Percentiles rank a stretch among this genome's conserved stretches.
Conservation (phyloP, 2,113 vertebrate species). For the Etheostoma spectabile region DNA sequence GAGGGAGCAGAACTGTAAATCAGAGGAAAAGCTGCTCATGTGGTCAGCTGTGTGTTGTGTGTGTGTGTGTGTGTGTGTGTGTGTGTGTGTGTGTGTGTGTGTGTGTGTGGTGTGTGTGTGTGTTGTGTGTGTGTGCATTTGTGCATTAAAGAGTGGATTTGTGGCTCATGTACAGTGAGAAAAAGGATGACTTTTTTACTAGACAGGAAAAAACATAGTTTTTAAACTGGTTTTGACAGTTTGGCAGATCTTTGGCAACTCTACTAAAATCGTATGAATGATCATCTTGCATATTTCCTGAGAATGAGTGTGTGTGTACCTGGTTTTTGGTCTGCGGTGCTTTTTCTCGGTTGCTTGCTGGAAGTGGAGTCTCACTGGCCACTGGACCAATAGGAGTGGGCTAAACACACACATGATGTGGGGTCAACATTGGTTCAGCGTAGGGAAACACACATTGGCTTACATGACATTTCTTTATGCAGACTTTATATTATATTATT, state of each 20-base stretch:
- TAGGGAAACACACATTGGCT: not conserved
- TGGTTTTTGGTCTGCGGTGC: conserved; percentile 93
- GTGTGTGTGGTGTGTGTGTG: not conserved
- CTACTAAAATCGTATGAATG: not conserved
- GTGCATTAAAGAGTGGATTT: no score
- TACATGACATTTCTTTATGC: not conserved
- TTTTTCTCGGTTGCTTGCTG: conserved; percentile 90
- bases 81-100: not conserved
- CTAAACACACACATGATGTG: conserved; percentile 72
- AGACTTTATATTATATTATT: not conserved
- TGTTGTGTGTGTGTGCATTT: not conserved
- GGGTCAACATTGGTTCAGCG: conserved; percentile 1
- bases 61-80: not conserved
- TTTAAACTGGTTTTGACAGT: not conserved
- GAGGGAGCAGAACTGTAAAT: not conserved
- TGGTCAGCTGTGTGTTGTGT: not conserved
- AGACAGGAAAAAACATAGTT: not conserved
- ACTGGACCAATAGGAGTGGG: conserved; percentile 95
- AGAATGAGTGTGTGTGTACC: conserved; percentile 77
- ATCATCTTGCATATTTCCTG: not conserved
- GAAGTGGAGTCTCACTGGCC: conserved; percentile 89
- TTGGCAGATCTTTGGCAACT: not conserved
- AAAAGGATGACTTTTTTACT: not conserved
- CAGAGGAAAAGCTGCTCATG: not conserved
- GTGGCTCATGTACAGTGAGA: not conserved